Evolutionary conservation across 2,797 vertebrate species (phyloP).

Genomic region (Sebastes hopkinsi): DNA sequence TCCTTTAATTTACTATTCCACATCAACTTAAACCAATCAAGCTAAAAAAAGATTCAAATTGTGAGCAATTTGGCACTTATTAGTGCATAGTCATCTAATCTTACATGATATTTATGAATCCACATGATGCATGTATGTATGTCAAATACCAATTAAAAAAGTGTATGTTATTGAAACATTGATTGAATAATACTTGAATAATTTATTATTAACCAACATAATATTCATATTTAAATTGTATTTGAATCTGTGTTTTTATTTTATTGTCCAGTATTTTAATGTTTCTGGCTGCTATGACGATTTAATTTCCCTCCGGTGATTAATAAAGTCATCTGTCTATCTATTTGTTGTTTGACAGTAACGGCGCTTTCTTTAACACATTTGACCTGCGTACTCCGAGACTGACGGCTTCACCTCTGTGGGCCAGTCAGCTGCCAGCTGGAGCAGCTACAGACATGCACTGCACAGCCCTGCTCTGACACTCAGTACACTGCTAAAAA

Average conservation of each 20-base stretch:
- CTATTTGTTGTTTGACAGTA: background rate
- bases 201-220: too few species aligned
- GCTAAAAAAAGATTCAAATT: background rate
- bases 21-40: background rate
- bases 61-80: background rate
- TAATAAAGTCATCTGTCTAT: too few species aligned
- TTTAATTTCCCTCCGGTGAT: too few species aligned
- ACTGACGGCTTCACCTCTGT: slow-evolving; percentile 59
- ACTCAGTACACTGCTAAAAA: slow-evolving; percentile 70
- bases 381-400: slow-evolving; percentile 51
- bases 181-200: too few species aligned
- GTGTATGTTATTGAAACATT: background rate
- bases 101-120: background rate
- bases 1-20: background rate
- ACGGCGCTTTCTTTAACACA: slow-evolving; percentile 6
- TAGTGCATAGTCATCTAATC: background rate
- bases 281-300: too few species aligned
- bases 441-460: slow-evolving; percentile 62
- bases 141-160: background rate
- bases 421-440: slow-evolving; percentile 64
- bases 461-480: slow-evolving; percentile 48
- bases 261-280: too few species aligned
- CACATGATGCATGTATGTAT: background rate
- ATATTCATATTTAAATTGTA: too few species aligned
- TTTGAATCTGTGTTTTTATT: too few species aligned